A percentile compares a stretch with the other conserved stretches of the same genome.
Conservation (phyloP, 2,888 invertebrate species). For the Eurytoma californica region DNA sequence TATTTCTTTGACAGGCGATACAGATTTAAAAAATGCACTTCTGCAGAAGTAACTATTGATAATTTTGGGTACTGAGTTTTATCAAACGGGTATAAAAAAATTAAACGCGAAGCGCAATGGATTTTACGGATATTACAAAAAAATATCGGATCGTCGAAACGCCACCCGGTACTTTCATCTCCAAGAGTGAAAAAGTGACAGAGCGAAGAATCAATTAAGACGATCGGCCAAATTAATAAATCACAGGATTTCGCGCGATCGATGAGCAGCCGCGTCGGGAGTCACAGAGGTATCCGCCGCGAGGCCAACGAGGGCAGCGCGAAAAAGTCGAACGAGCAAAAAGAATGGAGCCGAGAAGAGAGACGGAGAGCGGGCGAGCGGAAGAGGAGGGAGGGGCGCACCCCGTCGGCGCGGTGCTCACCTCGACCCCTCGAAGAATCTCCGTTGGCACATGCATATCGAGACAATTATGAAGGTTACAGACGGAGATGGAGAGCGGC, state of each 20-base stretch:
- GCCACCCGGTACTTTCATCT: too few relatives aligned
- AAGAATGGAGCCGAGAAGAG: neutral
- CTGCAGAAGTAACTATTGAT: too few relatives aligned
- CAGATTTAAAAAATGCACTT: too few relatives aligned
- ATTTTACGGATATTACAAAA: too few relatives aligned
- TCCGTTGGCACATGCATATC: slow-evolving; percentile 11
- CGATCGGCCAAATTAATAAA: too few relatives aligned
- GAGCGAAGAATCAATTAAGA: too few relatives aligned
- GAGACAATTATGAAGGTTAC: slow-evolving; percentile 22
- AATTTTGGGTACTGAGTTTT: too few relatives aligned
- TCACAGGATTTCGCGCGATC: neutral
- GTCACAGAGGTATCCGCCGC: neutral
- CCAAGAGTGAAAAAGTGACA: too few relatives aligned
- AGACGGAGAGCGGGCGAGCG: neutral
- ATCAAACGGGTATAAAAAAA: too few relatives aligned
- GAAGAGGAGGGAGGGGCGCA: neutral
- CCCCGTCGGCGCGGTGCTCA: neutral
- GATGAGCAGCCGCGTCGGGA: neutral
- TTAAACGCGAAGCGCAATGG: too few relatives aligned
- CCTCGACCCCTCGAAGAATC: slow-evolving; percentile 1
- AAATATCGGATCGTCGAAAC: too few relatives aligned
- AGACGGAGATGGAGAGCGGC: slow-evolving; percentile 23
- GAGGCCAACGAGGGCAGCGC: neutral
- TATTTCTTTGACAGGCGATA: too few relatives aligned
- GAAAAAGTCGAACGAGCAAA: neutral